Evolutionary conservation across 1,140 invertebrate species (phyloP), one percentile per base, ranked within the genome.

Genomic region (Apolygus lucorum): DNA sequence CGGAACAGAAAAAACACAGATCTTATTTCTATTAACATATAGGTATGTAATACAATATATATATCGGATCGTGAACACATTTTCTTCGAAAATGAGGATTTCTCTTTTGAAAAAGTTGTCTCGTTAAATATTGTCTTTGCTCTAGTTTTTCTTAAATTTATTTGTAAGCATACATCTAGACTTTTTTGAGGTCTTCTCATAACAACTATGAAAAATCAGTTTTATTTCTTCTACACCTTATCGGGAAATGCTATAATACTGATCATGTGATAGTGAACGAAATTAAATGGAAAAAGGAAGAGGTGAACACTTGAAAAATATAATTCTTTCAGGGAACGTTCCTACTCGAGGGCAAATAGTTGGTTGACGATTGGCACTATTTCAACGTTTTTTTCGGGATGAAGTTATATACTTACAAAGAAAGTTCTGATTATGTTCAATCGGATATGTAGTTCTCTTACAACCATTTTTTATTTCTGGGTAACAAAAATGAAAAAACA

Each of bases 101-200:
- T 49, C 34, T 8, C 8, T 8, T 17, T 59, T 4, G 54, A 59
- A 59, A 59, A 59, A 59, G 54, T 11, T 59, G 11, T 21, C 22
- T 59, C 22, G 4, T 24, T 24, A 59, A 17, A 59, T 59, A 59
- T 59, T 59, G 54, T 59, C 54, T 59, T 59, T 59, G 54, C 54
- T 59, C 54, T 59, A 59, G 54, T 11, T 59, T 59, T 59, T 59
- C 54, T 24, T 59, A 17, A 17, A 59, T 11, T 22, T 59, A 11
- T 11, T 4, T 22, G 22, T 59, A 59, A 59, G 54, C 54, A 59
- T 59, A 59, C 22, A 59, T 11, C 11, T 59, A 59, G 54, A 59
- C 54, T 59, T 59, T 59, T 59, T 59, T 59, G 54, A 59, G 54
- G 54, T 59, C 54, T 59, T 59, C 54, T 59, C 54, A 59, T 59